Percentiles rank a stretch among this genome's conserved stretches.
Evolutionary conservation across 2,113 vertebrate genomes (phyloP).

Genomic region (Otocyon megalotis): DNA sequence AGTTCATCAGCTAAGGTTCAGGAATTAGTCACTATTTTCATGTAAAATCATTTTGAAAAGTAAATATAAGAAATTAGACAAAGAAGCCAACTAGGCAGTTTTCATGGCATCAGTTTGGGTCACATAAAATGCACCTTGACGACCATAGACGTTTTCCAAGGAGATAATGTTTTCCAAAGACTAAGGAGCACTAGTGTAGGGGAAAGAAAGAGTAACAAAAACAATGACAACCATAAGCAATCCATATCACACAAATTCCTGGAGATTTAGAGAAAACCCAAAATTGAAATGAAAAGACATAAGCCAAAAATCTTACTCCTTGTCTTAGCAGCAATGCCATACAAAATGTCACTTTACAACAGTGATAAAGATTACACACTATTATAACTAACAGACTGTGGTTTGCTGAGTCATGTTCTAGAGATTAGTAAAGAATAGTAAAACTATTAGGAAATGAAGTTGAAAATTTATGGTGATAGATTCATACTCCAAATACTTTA

Average conservation of each 20-base stretch:
- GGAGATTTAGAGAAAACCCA: neutral
- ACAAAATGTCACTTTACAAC: neutral
- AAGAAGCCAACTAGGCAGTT: neutral
- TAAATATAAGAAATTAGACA: neutral
- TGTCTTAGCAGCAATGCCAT: neutral
- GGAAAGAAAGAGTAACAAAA: neutral
- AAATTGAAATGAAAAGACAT: neutral
- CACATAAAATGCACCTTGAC: neutral
- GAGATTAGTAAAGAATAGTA: neutral
- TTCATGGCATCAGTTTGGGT: neutral
- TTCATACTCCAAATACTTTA: neutral
- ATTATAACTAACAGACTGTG: neutral
- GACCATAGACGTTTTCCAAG: neutral
- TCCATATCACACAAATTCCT: neutral
- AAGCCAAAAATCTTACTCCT: neutral
- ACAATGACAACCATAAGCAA: neutral
- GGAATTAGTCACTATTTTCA: neutral
- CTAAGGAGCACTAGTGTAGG: accelerated
- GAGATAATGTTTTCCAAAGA: neutral
- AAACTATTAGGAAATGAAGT: neutral
- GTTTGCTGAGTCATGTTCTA: neutral
- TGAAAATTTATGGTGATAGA: neutral
- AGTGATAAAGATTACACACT: neutral
- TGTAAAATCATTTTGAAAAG: neutral
- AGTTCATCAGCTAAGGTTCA: neutral